Evolutionary conservation across 2,797 vertebrate species (phyloP).

Genomic region (Neosilurus mollespiculum): DNA sequence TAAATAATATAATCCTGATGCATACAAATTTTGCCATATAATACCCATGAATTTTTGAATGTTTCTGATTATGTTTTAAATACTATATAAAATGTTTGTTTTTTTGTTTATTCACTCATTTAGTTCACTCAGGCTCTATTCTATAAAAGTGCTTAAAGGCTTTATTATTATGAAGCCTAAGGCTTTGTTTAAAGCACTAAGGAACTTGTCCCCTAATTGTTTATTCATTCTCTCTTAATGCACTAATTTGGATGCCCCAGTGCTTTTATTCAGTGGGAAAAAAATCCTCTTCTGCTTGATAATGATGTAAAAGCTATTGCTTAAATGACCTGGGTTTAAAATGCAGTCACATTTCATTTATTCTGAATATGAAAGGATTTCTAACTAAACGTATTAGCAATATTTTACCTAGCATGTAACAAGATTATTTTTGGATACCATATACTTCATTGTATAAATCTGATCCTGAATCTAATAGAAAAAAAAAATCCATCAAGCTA

Average conservation of each 20-base stretch:
- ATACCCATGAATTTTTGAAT: background rate
- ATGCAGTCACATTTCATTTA: background rate
- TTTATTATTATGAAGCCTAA: background rate
- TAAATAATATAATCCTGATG: no score
- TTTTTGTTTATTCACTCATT: slow-evolving; percentile 9
- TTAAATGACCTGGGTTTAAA: background rate
- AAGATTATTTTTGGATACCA: background rate
- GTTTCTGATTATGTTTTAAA: background rate
- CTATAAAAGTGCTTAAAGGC: background rate
- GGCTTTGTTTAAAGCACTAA: background rate
- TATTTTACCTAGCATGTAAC: background rate
- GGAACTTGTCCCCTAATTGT: background rate
- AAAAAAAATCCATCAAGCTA: no score
- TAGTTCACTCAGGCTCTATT: background rate
- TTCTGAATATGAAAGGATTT: background rate
- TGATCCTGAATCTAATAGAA: background rate
- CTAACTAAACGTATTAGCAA: background rate
- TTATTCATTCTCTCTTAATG: slow-evolving; percentile 3
- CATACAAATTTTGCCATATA: background rate
- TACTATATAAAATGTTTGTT: background rate
- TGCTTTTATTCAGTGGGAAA: background rate
- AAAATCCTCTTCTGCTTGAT: background rate
- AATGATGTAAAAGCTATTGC: background rate
- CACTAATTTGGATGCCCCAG: background rate
- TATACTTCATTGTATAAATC: background rate